Conservation (phyloP, 2,113 vertebrate genomes). For the Archilochus colubris region DNA sequence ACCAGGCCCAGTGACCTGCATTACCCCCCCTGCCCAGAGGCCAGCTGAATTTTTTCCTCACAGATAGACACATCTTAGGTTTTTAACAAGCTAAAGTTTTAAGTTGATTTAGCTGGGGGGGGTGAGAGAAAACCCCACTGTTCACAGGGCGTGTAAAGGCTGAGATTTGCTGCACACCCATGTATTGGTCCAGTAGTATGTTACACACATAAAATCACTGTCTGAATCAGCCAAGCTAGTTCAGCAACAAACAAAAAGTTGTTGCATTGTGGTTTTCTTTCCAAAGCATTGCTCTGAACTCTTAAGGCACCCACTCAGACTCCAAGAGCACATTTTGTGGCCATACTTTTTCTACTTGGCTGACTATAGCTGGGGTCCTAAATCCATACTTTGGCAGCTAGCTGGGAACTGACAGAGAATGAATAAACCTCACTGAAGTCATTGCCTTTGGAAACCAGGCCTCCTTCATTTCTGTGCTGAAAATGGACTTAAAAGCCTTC, state of each 20-base stretch:
- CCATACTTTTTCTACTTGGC: background rate
- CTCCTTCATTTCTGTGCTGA: background rate
- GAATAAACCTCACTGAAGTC: background rate
- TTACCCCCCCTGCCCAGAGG: too few relatives aligned
- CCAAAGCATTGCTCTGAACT: background rate
- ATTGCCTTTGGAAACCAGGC: background rate
- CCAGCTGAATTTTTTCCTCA: background rate
- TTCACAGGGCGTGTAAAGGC: background rate
- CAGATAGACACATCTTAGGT: background rate
- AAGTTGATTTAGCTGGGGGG: background rate
- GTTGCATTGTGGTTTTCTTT: background rate
- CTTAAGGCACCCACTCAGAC: background rate
- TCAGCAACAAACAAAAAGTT: background rate
- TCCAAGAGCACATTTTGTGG: background rate
- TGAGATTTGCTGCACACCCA: background rate
- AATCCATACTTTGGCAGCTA: background rate
- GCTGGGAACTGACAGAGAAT: background rate
- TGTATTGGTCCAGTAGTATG: background rate
- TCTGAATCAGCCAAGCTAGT: background rate
- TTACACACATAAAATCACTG: fast-evolving
- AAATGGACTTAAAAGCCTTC: background rate
- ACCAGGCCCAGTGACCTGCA: too few relatives aligned
- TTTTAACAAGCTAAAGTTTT: background rate
- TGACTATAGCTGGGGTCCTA: background rate
- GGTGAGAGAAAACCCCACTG: background rate